These are phyloP conservation scores for Axea sp. DNA, from an alignment of 2,888 invertebrate species.

Conservation along the genomic window DNA sequence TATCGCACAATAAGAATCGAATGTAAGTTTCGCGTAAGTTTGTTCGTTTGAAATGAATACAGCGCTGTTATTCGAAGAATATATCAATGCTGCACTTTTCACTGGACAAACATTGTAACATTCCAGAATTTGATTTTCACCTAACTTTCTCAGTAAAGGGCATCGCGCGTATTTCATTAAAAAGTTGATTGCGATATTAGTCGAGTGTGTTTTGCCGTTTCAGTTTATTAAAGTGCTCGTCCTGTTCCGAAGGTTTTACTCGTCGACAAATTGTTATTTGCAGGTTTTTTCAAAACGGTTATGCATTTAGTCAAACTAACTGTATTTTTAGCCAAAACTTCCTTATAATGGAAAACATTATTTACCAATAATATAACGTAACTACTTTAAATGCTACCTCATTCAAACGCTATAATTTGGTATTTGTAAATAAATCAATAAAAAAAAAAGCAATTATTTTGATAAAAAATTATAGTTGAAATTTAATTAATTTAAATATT, in stretches of 20 bases:
- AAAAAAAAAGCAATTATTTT: no score
- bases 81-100: slow-evolving; percentile 37
- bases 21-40: slow-evolving; percentile 49
- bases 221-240: not conserved
- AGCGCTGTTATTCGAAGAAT: slow-evolving; percentile 37
- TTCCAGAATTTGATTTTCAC: slow-evolving; percentile 28
- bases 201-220: not conserved
- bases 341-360: no score
- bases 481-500: no score
- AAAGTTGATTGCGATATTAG: slow-evolving; percentile 7
- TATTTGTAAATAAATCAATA: no score
- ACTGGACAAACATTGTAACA: slow-evolving; percentile 8
- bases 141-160: slow-evolving; percentile 22
- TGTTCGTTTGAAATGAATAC: slow-evolving; percentile 51
- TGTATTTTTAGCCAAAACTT: no score
- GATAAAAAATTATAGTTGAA: no score
- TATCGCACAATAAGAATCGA: slow-evolving; percentile 47
- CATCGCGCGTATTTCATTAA: slow-evolving; percentile 18
- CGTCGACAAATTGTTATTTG: no score
- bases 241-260: not conserved
- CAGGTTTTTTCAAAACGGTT: no score
- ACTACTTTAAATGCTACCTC: no score
- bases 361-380: no score
- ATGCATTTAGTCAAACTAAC: no score
- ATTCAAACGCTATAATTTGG: no score